These are phyloP conservation scores for Osmoderma eremita DNA, from an alignment of 2,888 invertebrate genomes.

Conservation along the genomic window DNA sequence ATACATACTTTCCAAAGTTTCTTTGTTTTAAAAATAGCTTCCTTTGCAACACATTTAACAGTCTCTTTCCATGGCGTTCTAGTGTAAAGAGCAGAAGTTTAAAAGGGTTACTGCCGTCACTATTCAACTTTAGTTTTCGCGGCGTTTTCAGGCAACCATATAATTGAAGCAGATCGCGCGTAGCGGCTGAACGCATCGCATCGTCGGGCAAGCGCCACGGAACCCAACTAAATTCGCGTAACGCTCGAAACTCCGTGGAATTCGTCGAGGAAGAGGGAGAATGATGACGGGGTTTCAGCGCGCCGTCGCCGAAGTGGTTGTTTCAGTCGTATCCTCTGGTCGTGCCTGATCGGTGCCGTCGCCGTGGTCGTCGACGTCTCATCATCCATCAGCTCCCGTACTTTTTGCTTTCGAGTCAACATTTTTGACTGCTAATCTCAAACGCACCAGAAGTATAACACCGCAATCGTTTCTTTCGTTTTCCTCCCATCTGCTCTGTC, in stretches of 20 bases:
- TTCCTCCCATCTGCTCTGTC: constrained; percentile 1
- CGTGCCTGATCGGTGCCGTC: constrained; percentile 50
- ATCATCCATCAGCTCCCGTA: constrained; percentile 56
- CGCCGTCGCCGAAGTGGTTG: constrained; percentile 58
- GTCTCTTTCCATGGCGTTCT: background rate
- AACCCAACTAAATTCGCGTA: constrained; percentile 52
- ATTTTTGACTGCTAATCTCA: constrained; percentile 59
- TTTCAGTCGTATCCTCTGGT: too few relatives aligned
- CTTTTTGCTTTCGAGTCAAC: constrained; percentile 59
- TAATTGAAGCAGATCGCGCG: constrained; percentile 13
- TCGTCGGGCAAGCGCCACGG: constrained; percentile 44
- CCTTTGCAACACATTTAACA: constrained; percentile 10
- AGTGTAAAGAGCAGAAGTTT: constrained; percentile 13
- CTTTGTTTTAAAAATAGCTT: constrained; percentile 7
- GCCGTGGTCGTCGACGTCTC: constrained; percentile 52
- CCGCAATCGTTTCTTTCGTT: constrained; percentile 25
- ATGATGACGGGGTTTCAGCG: constrained; percentile 44
- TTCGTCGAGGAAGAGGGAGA: constrained; percentile 44
- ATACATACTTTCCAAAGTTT: constrained; percentile 24
- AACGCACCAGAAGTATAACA: constrained; percentile 46
- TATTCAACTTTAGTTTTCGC: constrained; percentile 26
- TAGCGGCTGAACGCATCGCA: constrained; percentile 32
- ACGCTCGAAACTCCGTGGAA: constrained; percentile 50
- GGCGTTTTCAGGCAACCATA: constrained; percentile 18
- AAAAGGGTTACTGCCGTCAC: constrained; percentile 9